Conservation (phyloP, 2,888 invertebrate species). For the Andrena bucephala region DNA sequence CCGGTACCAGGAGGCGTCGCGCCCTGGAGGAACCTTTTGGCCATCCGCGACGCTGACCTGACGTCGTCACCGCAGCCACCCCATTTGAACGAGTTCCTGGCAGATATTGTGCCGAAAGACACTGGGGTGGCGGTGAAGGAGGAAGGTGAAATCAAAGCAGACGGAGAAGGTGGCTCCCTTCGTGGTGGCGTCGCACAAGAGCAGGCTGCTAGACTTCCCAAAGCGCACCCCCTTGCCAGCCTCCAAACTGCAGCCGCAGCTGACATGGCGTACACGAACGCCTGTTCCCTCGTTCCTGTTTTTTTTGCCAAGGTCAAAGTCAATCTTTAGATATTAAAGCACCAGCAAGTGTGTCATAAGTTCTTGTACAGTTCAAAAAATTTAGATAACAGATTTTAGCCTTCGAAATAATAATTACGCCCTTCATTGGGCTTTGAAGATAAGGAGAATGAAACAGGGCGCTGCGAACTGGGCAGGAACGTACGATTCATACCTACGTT, state of each 20-base stretch:
- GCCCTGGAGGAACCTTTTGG: constrained; percentile 90
- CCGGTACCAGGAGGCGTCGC: constrained; percentile 83
- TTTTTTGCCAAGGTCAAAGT: background rate
- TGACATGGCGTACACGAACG: constrained; percentile 93
- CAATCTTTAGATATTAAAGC: background rate
- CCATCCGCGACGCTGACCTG: constrained; percentile 90
- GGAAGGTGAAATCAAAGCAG: constrained; percentile 79
- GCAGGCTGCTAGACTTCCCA: constrained; percentile 91
- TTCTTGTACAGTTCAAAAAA: too few relatives aligned
- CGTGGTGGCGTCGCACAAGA: constrained; percentile 91
- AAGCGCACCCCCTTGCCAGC: constrained; percentile 92
- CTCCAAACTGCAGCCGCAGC: constrained; percentile 92
- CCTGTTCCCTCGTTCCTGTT: constrained; percentile 94
- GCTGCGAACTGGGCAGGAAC: too few relatives aligned
- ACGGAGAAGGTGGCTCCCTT: constrained; percentile 86
- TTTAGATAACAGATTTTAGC: too few relatives aligned
- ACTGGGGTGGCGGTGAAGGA: constrained; percentile 77
- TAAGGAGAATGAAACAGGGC: too few relatives aligned
- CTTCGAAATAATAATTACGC: too few relatives aligned
- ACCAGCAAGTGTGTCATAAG: background rate
- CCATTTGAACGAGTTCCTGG: constrained; percentile 91
- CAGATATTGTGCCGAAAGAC: constrained; percentile 76
- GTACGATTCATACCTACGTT: too few relatives aligned
- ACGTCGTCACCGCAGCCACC: constrained; percentile 95
- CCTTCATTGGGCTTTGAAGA: too few relatives aligned